Conservation (phyloP, 92 coral and sea anemone genomes). For the Porites divaricata region DNA sequence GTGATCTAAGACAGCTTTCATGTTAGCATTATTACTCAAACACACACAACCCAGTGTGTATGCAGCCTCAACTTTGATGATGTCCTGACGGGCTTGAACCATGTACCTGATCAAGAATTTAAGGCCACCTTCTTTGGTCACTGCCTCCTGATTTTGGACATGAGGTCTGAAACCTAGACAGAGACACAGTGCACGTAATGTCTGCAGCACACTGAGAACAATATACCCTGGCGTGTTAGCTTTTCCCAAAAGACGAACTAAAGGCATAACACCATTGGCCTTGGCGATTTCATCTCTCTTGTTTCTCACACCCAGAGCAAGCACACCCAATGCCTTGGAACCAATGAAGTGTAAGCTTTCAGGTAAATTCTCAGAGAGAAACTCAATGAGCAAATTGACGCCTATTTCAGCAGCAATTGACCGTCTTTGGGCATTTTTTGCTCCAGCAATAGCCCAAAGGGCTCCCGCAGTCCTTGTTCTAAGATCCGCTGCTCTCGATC, state of each 20-base stretch:
- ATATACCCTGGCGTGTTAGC: constrained; percentile 82
- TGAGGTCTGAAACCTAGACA: constrained; percentile 89
- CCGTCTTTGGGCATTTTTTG: constrained; percentile 72
- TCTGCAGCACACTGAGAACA: constrained; percentile 82
- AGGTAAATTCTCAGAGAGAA: constrained; percentile 86
- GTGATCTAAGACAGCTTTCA: constrained; percentile 74
- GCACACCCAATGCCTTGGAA: constrained; percentile 92
- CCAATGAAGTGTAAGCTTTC: constrained; percentile 91
- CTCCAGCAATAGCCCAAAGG: constrained; percentile 98
- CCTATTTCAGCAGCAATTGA: constrained; percentile 93
- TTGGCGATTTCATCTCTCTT: constrained; percentile 90
- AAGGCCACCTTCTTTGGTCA: constrained; percentile 80
- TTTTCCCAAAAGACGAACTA: constrained; percentile 86
- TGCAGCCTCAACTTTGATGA: constrained; percentile 92
- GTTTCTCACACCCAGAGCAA: constrained; percentile 87
- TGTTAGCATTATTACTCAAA: constrained; percentile 89
- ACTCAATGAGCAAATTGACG: constrained; percentile 82
- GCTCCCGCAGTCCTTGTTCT: constrained; percentile 89
- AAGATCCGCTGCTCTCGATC: constrained; percentile 82
- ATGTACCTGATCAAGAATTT: constrained; percentile 81
- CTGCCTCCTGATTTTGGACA: constrained; percentile 79
- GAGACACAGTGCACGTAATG: constrained; percentile 88
- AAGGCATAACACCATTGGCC: constrained; percentile 90
- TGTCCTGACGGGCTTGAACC: constrained; percentile 85
- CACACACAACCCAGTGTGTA: constrained; percentile 90